These are phyloP conservation scores for Odocoileus hemionus DNA, from an alignment of 2,113 vertebrate genomes.

Conservation along the genomic window DNA sequence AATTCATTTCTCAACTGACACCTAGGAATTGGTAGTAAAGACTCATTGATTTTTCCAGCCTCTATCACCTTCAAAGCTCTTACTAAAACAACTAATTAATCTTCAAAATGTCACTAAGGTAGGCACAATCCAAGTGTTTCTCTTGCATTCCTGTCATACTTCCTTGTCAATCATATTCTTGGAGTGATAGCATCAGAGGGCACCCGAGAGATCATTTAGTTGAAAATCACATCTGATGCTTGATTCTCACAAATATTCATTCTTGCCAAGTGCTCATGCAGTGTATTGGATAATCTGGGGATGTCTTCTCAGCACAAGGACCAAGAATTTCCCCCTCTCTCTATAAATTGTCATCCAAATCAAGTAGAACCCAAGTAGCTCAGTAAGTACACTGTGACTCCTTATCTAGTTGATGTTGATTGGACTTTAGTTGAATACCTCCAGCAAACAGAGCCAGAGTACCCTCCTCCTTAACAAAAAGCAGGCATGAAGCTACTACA, in stretches of 20 bases:
- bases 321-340: neutral
- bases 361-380: neutral
- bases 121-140: neutral
- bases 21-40: neutral
- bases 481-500: neutral
- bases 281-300: neutral
- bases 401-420: rapidly evolving
- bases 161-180: neutral
- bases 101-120: conserved; percentile 7
- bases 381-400: neutral
- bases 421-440: neutral
- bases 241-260: neutral
- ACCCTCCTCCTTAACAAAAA: neutral
- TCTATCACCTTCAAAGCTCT: conserved; percentile 35
- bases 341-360: neutral
- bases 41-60: neutral
- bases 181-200: neutral
- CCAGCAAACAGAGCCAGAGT: neutral
- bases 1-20: neutral
- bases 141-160: neutral
- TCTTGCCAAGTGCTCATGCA: neutral
- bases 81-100: conserved; percentile 22
- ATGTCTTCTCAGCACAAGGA: neutral
- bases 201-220: neutral
- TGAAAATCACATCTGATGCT: neutral